A percentile compares a stretch with the other conserved stretches of the same genome.
Evolutionary conservation across 2,113 vertebrate genomes (phyloP).

Genomic region (Notiomystis cincta): DNA sequence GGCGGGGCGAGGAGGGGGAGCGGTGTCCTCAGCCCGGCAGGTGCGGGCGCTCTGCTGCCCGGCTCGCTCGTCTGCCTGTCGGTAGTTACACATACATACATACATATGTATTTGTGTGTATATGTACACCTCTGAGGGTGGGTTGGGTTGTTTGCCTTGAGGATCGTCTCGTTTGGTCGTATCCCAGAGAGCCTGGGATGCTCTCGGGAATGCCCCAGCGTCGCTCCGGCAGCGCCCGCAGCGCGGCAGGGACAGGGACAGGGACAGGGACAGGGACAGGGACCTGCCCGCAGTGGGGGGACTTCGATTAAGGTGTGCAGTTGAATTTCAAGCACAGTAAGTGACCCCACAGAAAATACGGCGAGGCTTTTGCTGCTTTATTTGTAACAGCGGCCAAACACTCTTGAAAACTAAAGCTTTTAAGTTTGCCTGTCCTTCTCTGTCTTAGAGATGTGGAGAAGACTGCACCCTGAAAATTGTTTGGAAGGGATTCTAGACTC

Average conservation of each 20-base stretch:
- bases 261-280: background rate
- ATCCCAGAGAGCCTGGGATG: background rate
- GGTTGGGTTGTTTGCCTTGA: accelerated
- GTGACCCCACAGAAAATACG: background rate
- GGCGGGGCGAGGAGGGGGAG: background rate
- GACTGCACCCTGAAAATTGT: background rate
- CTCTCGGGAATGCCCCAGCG: accelerated
- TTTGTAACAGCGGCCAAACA: background rate
- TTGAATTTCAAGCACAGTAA: accelerated
- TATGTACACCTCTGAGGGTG: background rate
- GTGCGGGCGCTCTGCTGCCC: too few species aligned
- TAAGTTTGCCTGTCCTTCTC: background rate
- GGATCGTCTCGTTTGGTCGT: accelerated
- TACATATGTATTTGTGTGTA: accelerated
- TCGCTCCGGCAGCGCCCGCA: background rate
- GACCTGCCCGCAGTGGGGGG: background rate
- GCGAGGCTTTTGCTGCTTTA: background rate
- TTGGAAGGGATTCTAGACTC: background rate
- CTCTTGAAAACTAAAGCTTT: background rate
- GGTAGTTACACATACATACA: accelerated
- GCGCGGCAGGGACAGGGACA: background rate
- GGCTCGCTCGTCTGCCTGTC: background rate
- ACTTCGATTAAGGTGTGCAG: accelerated
- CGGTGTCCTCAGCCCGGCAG: background rate
- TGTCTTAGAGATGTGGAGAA: background rate